Base-by-base conservation (phyloP, 2,797 vertebrate species). In the Moxostoma hubbsi region DNA sequence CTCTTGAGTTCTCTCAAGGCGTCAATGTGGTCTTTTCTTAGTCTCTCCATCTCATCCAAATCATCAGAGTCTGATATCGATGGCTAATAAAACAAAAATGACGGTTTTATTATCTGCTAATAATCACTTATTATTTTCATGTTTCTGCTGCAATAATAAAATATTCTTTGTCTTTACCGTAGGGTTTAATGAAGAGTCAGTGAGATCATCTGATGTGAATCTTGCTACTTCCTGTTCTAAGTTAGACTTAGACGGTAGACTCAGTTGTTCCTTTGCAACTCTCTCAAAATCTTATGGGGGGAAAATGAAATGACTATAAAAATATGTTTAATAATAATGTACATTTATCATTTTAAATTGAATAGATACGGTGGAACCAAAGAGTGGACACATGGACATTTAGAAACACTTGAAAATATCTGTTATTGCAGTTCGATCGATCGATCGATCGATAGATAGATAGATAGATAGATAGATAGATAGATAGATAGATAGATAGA, bases 11-110 rank as follows among this genome's bases (percentile, higher is more conserved):
- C 93, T 87, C 88, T 92, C 81, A 96, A 90, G 80, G 95, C 94
- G 58, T 96, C 93, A 55, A 94, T 92, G 88, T 94, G 94, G 74
- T 97, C 95, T 87, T 87, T 93, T 86, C 90, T 94, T 83, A 97
- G 88, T 69, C 82, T 87, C 86, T 96, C 94, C 88, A 95, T 81
- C 55, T 96, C 95, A 70, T 94, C 91, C 78, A 88, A 85, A 82
- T 95, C 94, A 81, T 92, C 91, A 10, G 91, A 91, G 88, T 94
- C 94, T 51, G 90, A 93, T 79, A 90, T 89, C 4, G 90, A 90
- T 55, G 90, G 85, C 96, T 97, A 76, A 70, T 45, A 83, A 16
- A 53, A 36, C 36, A 13, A 74, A 68, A 13, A 16, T n/a, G 36
- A 36, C 36, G 36, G 3, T 36, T 36, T 24, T 36, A 59, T 49